phyloP scores from a whole-genome alignment of 2,888 invertebrate species.

The Trichacis sp. region DNA sequence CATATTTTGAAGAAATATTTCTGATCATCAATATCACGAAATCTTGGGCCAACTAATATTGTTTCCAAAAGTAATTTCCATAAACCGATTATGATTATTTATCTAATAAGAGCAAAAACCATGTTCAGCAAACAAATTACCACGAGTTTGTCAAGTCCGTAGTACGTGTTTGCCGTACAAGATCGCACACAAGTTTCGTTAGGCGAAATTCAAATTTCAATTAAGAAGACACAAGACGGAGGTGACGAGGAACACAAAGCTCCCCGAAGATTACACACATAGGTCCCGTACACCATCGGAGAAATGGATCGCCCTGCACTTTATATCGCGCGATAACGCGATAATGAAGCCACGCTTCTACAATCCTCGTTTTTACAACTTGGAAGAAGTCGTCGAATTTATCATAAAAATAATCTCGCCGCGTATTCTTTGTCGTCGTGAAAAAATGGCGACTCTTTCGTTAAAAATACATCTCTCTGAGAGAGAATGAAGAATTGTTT shows the following conservation, averaged over 20 bases:
- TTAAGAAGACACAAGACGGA: neutral
- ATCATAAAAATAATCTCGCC: neutral
- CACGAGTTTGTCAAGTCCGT: too few relatives aligned
- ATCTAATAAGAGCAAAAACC: too few relatives aligned
- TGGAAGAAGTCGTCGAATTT: slow-evolving; percentile 14
- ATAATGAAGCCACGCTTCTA: slow-evolving; percentile 9
- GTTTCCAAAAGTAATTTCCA: too few relatives aligned
- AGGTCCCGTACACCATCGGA: slow-evolving; percentile 18
- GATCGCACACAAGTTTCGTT: too few relatives aligned
- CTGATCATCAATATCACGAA: too few relatives aligned
- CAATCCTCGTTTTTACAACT: slow-evolving; percentile 18
- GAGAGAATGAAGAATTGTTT: neutral
- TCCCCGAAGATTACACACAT: neutral
- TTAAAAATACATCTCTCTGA: neutral
- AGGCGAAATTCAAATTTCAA: neutral
- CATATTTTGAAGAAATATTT: too few relatives aligned
- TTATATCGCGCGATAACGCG: slow-evolving; percentile 14
- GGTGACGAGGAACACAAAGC: neutral
- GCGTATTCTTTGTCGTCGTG: neutral
- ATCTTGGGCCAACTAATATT: too few relatives aligned
- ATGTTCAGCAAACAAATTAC: too few relatives aligned
- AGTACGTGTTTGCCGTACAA: too few relatives aligned
- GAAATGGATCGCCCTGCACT: slow-evolving; percentile 23
- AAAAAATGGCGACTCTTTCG: neutral
- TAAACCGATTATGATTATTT: too few relatives aligned